A percentile compares a stretch with the other conserved stretches of the same genome.
Evolutionary conservation across 2,888 invertebrate genomes (phyloP).

Genomic region (Cotesia congregata): DNA sequence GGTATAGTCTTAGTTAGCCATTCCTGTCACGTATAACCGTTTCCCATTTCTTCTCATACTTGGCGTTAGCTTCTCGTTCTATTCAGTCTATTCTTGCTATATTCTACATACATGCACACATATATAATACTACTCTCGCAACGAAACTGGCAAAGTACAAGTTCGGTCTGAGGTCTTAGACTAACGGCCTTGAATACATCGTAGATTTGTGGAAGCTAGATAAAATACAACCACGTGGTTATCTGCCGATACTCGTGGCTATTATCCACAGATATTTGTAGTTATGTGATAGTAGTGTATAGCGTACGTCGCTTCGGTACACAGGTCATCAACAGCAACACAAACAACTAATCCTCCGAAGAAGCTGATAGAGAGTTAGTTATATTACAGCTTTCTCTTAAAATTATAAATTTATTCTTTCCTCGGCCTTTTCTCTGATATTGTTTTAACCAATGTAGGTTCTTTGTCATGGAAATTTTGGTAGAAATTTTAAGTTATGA

Average conservation of each 20-base stretch:
- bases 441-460: too few species aligned
- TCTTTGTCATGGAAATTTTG: too few species aligned
- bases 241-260: neutral
- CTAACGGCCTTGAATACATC: neutral
- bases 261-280: neutral
- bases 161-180: neutral
- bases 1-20: constrained; percentile 8
- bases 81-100: neutral
- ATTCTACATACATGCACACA: too few species aligned
- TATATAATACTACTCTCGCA: too few species aligned
- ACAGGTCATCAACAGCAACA: neutral
- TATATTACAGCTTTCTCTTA: too few species aligned
- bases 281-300: neutral
- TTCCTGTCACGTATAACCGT: constrained; percentile 23
- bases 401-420: too few species aligned
- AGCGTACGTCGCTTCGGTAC: neutral
- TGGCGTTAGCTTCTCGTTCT: too few species aligned
- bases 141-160: too few species aligned
- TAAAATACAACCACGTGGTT: neutral
- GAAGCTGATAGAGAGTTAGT: too few species aligned
- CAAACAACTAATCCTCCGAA: too few species aligned
- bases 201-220: neutral
- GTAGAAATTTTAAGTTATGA: too few species aligned
- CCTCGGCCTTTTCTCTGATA: too few species aligned
- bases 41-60: constrained; percentile 20